phyloP scores from a whole-genome alignment of 1,140 invertebrate genomes.

The Lucilia sericata region DNA sequence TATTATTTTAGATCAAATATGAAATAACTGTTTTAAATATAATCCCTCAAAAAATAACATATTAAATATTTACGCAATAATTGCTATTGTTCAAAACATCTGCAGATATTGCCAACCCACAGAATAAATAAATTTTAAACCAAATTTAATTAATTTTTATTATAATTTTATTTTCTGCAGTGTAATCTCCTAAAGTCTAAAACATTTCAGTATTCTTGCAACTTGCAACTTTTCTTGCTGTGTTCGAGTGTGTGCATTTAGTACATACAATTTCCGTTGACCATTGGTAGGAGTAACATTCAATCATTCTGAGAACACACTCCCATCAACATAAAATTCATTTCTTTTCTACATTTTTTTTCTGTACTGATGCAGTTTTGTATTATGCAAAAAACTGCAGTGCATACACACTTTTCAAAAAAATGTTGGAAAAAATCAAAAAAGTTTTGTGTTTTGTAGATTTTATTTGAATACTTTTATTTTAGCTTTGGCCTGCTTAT shows the following conservation, averaged over 20 bases:
- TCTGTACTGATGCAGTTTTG: background rate
- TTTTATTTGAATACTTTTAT: constrained; percentile 39
- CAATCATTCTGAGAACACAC: constrained; percentile 10
- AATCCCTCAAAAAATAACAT: too few species aligned
- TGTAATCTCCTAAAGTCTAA: too few species aligned
- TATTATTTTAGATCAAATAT: too few species aligned
- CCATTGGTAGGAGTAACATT: constrained; percentile 19
- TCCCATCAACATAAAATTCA: background rate
- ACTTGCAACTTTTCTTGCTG: background rate
- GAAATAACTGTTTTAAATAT: too few species aligned
- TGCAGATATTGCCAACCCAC: too few species aligned
- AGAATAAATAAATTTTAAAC: too few species aligned
- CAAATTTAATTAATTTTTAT: too few species aligned
- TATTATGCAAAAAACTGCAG: constrained; percentile 26
- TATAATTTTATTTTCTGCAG: too few species aligned
- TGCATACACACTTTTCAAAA: constrained; percentile 10
- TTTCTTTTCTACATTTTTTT: background rate
- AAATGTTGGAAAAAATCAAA: background rate
- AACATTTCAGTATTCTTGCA: background rate
- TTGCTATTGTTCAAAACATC: too few species aligned
- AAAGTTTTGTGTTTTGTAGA: constrained; percentile 33
- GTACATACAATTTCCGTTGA: background rate
- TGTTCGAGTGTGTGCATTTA: background rate
- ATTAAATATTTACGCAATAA: too few species aligned
- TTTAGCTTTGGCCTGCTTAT: constrained; percentile 37